Evolutionary conservation across 2,888 invertebrate species (phyloP), one percentile per base, ranked within the genome.

Genomic region (Drosophila longiperda): DNA sequence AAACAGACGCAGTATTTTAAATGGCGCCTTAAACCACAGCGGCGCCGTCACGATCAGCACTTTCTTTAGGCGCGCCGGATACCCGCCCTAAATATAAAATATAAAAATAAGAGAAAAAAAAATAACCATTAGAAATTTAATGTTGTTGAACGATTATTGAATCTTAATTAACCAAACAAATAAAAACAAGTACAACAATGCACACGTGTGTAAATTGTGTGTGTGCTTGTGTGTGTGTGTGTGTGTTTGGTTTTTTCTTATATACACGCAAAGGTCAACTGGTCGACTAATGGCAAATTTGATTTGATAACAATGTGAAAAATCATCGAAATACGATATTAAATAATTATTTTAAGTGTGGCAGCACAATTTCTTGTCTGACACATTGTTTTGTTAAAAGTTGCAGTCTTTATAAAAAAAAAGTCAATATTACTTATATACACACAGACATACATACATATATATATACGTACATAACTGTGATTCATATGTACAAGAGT

Each of bases 21-120:
- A 99, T 1, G 99, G 99, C 70, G 99, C 99, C 94, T 98, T 98
- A 94, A 99, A 99, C 99, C 99, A 99, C 92, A 99, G 94, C 62
- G 99, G 99, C 55, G 99, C 99, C 75, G 99, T 98, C 87, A 98
- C 99, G 92, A 99, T 99, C 75, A 99, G 94, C 81, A 99, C 99
- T 94, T 99, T 99, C 94, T 99, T 99, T 92, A 99, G 94, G 91
- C 98, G 97, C 34, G 99, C 99, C 83, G 99, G 99, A 94, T 99
- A 99, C 62, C 98, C 98, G 87, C 99, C 99, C 99, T 99, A 94
- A 94, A 71, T 68, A 66, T 1, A 15, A 48, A 12, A 23, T 8
- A 42, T 15, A 23, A 9, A 20, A 38, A 33, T 26, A 9, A 29
- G 5, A 23, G 23, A 23, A 29, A 26, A 0, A 26, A 3, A 26